Evolutionary conservation across 1,140 invertebrate species (phyloP), one percentile per base, ranked within the genome.

Genomic region (Penaeus vannamei): DNA sequence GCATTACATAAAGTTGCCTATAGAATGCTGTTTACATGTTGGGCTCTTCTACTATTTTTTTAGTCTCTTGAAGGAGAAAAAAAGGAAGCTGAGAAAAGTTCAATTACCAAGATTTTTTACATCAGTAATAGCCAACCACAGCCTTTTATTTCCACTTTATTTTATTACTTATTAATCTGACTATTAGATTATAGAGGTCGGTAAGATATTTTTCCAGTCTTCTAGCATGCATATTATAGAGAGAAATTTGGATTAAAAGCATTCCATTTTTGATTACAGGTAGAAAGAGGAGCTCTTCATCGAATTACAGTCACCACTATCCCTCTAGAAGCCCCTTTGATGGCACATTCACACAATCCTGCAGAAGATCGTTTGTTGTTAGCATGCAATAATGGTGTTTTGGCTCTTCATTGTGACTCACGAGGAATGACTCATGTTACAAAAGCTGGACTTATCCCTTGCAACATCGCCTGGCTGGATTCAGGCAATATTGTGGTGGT

Each of bases 371-470:
- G 95, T 92, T 93, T 97, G 32, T 93, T 97, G 36, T 92, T 97
- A 66, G 96, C 96, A 64, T 96, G 96, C 92, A 95, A 96, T 86
- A 96, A 97, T 94, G 95, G 95, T 22, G 95, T 96, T 46, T 93
- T 97, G 86, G 95, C 96, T n/a, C 92, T 96, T n/a, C 94, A 96
- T 87, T 95, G 96, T 93, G 93, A 95, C 83, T 94, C 93, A 20
- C 94, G 94, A 92, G 95, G 95, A 81, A 94, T 94, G 2, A 96
- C 95, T 10, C 94, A 94, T 90, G 94, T 94, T 76, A 94, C 94
- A 64, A 95, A 96, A 94, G 94, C 87, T 87, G 93, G 93, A 87
- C 92, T 95, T 95, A 95, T 96, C 91, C 96, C 96, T 29, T 95
- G 95, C 60, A 93, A 95, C 87, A 94, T 95, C 72, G 94, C 94